A percentile compares a stretch with the other conserved stretches of the same genome.
phyloP scores from a whole-genome alignment of 2,888 invertebrate genomes.

The Idaea biselata region DNA sequence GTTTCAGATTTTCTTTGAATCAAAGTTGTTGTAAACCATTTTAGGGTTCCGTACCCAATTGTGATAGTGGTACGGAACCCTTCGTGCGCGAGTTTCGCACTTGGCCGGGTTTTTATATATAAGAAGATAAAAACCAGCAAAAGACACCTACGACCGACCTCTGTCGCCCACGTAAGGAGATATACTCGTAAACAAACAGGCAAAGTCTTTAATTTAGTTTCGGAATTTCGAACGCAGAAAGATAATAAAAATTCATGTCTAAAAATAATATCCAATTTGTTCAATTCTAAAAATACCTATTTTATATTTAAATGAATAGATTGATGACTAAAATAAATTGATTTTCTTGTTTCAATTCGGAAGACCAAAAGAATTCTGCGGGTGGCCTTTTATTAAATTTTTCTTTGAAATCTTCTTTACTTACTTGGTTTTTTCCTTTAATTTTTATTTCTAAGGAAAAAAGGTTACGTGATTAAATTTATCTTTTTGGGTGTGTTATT shows the following conservation, averaged over 20 bases:
- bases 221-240: background rate
- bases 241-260: background rate
- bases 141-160: no score
- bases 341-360: background rate
- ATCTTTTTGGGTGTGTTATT: background rate
- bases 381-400: background rate
- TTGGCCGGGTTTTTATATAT: no score
- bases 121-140: no score
- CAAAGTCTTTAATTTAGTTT: no score
- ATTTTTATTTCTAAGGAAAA: background rate
- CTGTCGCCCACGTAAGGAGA: no score
- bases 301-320: background rate
- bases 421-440: background rate
- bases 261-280: background rate
- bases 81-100: no score
- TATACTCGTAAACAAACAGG: no score
- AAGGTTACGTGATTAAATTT: background rate
- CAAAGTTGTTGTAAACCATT: no score
- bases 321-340: constrained; percentile 1
- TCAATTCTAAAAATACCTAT: background rate
- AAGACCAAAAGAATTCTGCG: background rate
- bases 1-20: no score
- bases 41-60: no score
- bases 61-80: no score
- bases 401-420: background rate